Evolutionary conservation across 2,888 invertebrate genomes (phyloP), one percentile per base, ranked within the genome.

Genomic region (Thecocarcelia acutangulata): DNA sequence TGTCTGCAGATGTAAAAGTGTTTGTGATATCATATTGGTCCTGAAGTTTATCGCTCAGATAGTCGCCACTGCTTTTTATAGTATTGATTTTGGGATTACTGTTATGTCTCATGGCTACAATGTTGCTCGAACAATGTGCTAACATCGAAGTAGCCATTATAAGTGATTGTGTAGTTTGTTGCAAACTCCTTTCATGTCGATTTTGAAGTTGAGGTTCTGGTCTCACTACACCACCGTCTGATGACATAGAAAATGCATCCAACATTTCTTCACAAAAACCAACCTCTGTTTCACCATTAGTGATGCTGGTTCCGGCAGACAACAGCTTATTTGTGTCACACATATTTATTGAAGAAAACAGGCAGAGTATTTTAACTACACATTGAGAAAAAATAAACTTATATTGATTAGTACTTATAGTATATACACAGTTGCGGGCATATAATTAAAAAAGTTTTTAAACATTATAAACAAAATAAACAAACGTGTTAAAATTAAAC

Each of bases 131-230:
- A 9, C 85, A 83, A 56, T 85, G 83, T 64, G 85, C 83, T 85
- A 89, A 84, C 86, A 90, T 88, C 64, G 89, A 87, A 83, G 90
- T 90, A 77, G 90, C 89, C 86, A 90, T 88, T 56, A 89, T 83
- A 73, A 90, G 83, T 48, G 90, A 90, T 64, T 90, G 89, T 19
- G 90, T 90, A 4, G 88, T 90, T 84, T 90, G 89, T 83, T 89
- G 88, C 84, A 90, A 82, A 69, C 86, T 85, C n/a, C 68, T 44
- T 56, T 64, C 48, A 5, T 87, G 85, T 44, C 42, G 24, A 17
- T 40, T 50, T 21, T 75, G 74, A 8, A 61, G 50, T 11, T 61
- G 44, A 13, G 48, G 52, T 3, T 83, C 80, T 2, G 42, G 69
- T 70, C 79, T 81, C 44, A 84, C 84, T 11, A 50, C 15, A 37